Conservation (phyloP, 37 sponge, comb jelly and placozoan species). For the Bolinopsis microptera region DNA sequence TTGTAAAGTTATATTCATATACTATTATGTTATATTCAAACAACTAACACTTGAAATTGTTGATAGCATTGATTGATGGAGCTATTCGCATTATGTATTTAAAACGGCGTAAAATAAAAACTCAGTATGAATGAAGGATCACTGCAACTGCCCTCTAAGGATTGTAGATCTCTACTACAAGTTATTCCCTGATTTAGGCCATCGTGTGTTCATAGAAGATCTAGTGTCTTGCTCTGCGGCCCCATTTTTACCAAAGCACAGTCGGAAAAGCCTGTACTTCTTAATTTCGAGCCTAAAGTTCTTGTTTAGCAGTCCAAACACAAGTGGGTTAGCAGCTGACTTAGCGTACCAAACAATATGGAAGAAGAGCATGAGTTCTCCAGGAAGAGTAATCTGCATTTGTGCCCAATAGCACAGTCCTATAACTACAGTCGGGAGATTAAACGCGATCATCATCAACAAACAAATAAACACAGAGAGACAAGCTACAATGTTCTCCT, state of each 20-base stretch:
- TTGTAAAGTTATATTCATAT: too few relatives aligned
- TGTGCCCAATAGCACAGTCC: constrained; percentile 22
- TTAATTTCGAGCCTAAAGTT: background rate
- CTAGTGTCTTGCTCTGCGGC: background rate
- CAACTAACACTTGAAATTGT: too few relatives aligned
- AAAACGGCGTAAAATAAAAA: too few relatives aligned
- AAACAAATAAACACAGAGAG: constrained; percentile 52
- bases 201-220: background rate
- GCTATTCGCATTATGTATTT: too few relatives aligned
- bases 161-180: too few relatives aligned
- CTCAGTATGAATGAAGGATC: too few relatives aligned
- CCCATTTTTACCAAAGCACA: background rate
- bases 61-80: too few relatives aligned
- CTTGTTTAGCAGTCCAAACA: constrained; percentile 35
- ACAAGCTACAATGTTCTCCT: constrained; percentile 15
- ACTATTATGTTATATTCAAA: too few relatives aligned
- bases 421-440: constrained; percentile 18
- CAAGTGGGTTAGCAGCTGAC: constrained; percentile 19
- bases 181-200: background rate
- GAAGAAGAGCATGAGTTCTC: background rate
- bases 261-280: background rate
- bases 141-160: too few relatives aligned
- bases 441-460: background rate
- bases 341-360: constrained; percentile 63
- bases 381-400: background rate